Evolutionary conservation across 2,113 vertebrate species (phyloP).

Genomic region (Serinus canaria): DNA sequence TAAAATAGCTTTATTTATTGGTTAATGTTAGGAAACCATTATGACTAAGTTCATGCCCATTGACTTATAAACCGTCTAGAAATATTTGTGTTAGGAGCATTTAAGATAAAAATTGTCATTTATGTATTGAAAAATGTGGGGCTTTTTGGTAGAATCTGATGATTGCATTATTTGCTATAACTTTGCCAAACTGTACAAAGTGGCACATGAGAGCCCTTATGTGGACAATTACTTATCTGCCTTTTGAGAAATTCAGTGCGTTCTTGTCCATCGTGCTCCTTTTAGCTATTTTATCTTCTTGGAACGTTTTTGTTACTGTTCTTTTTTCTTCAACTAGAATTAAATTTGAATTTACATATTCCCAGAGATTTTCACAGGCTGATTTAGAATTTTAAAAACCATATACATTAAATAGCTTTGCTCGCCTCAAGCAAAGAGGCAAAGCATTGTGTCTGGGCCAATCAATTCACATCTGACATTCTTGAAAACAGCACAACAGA

Average conservation of each 20-base stretch:
- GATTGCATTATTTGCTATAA: neutral
- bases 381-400: neutral
- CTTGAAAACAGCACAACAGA: conserved; percentile 13
- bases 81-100: neutral
- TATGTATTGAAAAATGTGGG: neutral
- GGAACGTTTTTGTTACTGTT: neutral
- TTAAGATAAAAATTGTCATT: neutral
- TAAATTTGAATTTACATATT: neutral
- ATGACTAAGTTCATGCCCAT: neutral
- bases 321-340: neutral
- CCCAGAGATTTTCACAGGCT: neutral
- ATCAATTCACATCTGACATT: conserved; percentile 27
- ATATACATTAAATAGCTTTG: neutral
- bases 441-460: too few species aligned
- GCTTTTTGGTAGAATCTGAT: neutral
- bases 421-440: neutral
- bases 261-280: neutral
- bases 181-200: neutral
- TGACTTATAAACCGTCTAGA: neutral
- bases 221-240: neutral
- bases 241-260: neutral
- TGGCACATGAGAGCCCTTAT: neutral
- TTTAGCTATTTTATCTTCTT: neutral
- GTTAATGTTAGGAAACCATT: neutral
- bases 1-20: neutral